Evolutionary conservation across 2,888 invertebrate species (phyloP), one percentile per base, ranked within the genome.

Genomic region (Schizaphis graminum): DNA sequence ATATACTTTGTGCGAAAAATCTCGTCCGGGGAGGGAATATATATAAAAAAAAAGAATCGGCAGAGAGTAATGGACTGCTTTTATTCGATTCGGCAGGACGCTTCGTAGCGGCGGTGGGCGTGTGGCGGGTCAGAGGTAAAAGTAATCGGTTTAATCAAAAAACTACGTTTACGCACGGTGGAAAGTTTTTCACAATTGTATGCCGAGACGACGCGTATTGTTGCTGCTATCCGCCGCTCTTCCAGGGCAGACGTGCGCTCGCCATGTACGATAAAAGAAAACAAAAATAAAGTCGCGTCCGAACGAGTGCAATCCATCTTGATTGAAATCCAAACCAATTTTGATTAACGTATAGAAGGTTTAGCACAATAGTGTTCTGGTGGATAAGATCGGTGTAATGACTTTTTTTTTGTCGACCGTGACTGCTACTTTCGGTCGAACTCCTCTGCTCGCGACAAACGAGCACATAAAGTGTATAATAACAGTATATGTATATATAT

Each of bases 81-180:
- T 91, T 94, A 91, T 94, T 91, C 61, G 67, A 90, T 86, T 94
- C 94, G 87, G 24, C n/a, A 77, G 77, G 35, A 21, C 35, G 35
- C 77, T 35, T 77, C 77, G 77, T 21, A 35, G n/a, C 26, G 84
- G 28, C 41, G 91, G 77, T 49, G 67, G 89, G 5, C 41, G 67
- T 26, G 67, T 89, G 35, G 56, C 53, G 85, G 89, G 84, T 90
- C 89, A 94, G 94, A 94, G 91, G 86, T 94, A 94, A 94, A 94
- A 85, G 94, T 94, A 94, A 94, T 94, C 90, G 94, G 94, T 94
- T 94, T 94, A 94, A 94, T 94, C 61, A 90, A 85, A 93, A 93
- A 93, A 89, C 84, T 56, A 77, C 56, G 24, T 85, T 90, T 56
- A 28, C 53, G 92, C 41, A 41, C 85, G 49, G 47, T 41, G 89